A percentile compares a stretch with the other conserved stretches of the same genome.
These are phyloP conservation scores for Zaprionus vittiger DNA, from an alignment of 1,140 invertebrate genomes.

Conservation along the genomic window DNA sequence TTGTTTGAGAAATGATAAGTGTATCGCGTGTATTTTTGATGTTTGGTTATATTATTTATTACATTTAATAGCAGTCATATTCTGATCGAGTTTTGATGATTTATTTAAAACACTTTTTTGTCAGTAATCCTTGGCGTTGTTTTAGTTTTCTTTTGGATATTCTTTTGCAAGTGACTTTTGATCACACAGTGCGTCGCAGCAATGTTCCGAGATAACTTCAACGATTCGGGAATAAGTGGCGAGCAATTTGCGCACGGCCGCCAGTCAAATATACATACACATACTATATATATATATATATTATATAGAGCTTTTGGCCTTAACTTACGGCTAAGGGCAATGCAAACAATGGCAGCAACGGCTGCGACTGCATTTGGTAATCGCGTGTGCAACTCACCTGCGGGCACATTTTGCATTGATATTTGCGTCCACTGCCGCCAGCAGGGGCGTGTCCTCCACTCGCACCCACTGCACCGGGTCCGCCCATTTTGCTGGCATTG, in stretches of 20 bases:
- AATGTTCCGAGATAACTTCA: slow-evolving; percentile 29
- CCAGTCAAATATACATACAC: slow-evolving; percentile 36
- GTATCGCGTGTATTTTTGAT: not conserved
- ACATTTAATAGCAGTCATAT: too few species aligned
- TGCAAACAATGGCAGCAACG: slow-evolving; percentile 16
- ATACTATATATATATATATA: slow-evolving; percentile 9
- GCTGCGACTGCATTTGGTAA: slow-evolving; percentile 24
- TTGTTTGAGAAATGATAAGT: not conserved
- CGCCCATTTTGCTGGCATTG: slow-evolving; percentile 89
- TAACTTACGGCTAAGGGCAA: slow-evolving; percentile 45
- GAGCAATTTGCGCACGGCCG: slow-evolving; percentile 46
- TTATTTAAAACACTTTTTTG: not conserved
- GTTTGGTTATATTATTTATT: too few species aligned
- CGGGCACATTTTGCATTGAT: slow-evolving; percentile 99
- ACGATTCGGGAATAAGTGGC: slow-evolving; percentile 41
- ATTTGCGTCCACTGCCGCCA: slow-evolving; percentile 88
- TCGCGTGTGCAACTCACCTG: slow-evolving; percentile 89
- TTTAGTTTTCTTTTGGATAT: too few species aligned
- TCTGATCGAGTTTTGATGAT: not conserved
- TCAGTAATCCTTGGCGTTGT: too few species aligned
- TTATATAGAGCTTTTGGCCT: slow-evolving; percentile 49
- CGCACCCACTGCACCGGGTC: slow-evolving; percentile 49
- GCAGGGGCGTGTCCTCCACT: slow-evolving; percentile 86
- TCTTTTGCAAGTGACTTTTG: not conserved
- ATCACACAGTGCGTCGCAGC: slow-evolving; percentile 14